Evolutionary conservation across 1,140 invertebrate species (phyloP), one percentile per base, ranked within the genome.

Genomic region (Bombus affinis): DNA sequence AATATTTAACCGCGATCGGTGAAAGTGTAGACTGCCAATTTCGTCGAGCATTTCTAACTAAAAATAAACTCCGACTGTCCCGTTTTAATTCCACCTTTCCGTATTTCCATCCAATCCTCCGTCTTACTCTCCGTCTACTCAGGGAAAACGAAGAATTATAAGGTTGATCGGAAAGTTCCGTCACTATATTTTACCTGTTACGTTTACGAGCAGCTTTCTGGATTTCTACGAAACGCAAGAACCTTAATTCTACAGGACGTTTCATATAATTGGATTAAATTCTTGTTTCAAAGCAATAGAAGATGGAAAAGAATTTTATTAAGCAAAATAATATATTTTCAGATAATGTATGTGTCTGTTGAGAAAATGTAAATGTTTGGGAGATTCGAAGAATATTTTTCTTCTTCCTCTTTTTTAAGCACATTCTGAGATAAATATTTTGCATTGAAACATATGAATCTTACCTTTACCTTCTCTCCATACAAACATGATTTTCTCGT

Each of bases 31-130:
- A 83, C 76, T 76, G 72, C n/a, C 81, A 83, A 83, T 83, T 66
- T 75, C 62, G 42, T 44, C 47, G 22, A 44, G 37, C 62, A 76
- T 72, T 53, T 66, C 39, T 79, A 78, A 71, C 75, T 87, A 81
- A 85, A 85, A 88, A 88, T 88, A 89, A 88, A 39, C 47, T 37
- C 37, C 59, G 77, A 62, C 47, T 66, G 57, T 84, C 73, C 53
- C 73, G 66, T 88, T 89, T 85, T 83, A 87, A 89, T 89, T 76
- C 57, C 86, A 37, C 44, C 44, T 72, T 68, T 57, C 71, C 76
- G 57, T 74, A 62, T 83, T 79, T 42, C 74, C 25, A 53, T 59
- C 42, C 39, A 25, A 47, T 35, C 59, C 22, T 3, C 37, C 2
- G 37, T 57, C 44, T 32, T 32, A 3, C 13, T 18, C 9, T 13